Percentiles rank a stretch among this genome's conserved stretches.
Evolutionary conservation across 2,797 vertebrate species (phyloP).

Genomic region (Sebastes vulpes): DNA sequence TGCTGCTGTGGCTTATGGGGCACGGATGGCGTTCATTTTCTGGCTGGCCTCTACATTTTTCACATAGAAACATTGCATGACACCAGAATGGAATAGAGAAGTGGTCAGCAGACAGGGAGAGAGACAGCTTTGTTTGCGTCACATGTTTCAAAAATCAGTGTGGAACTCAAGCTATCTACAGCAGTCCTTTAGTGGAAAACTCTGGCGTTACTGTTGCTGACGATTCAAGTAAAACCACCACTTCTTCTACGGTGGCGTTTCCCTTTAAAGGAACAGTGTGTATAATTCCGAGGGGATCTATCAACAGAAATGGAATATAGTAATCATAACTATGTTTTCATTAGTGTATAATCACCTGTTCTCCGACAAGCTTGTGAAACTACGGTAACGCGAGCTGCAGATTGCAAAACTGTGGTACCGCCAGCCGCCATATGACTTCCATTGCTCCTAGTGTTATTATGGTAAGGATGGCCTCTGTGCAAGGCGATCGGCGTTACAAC

Average conservation of each 20-base stretch:
- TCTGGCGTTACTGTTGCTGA: neutral
- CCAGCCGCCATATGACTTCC: too few relatives aligned
- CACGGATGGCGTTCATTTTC: neutral
- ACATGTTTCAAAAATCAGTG: neutral
- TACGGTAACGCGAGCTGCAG: too few relatives aligned
- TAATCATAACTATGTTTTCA: too few relatives aligned
- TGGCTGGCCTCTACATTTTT: slow-evolving; percentile 6
- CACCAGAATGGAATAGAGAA: slow-evolving; percentile 37
- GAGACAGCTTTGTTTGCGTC: neutral
- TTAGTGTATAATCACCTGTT: too few relatives aligned
- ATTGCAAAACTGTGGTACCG: too few relatives aligned
- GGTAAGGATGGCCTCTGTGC: too few relatives aligned
- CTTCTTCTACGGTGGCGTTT: neutral
- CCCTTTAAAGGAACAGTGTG: neutral
- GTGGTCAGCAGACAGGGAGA: slow-evolving; percentile 18
- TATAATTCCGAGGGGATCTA: too few relatives aligned
- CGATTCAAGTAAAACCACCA: neutral
- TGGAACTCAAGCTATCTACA: slow-evolving; percentile 2
- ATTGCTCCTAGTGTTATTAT: too few relatives aligned
- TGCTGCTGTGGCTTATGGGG: slow-evolving; percentile 1
- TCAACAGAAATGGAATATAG: too few relatives aligned
- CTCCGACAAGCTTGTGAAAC: too few relatives aligned
- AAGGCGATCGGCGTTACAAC: rapidly evolving
- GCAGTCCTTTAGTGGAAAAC: neutral
- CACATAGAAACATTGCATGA: neutral